Conservation (phyloP, 2,888 invertebrate genomes). For the Drosophila barbarae region DNA sequence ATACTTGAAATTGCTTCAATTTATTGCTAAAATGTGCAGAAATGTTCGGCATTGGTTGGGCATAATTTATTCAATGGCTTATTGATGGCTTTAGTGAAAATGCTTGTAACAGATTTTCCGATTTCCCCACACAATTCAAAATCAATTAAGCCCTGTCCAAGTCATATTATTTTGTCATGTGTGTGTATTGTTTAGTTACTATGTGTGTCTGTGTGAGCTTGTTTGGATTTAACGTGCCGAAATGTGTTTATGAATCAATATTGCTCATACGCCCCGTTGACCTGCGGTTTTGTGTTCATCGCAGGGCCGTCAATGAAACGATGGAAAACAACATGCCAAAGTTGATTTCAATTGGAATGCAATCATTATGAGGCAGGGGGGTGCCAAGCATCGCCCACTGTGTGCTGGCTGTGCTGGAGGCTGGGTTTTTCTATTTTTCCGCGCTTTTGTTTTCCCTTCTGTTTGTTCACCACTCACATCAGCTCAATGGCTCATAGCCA, state of each 20-base stretch:
- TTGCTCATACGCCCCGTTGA: slow-evolving; percentile 36
- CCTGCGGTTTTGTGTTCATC: slow-evolving; percentile 22
- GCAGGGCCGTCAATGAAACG: slow-evolving; percentile 12
- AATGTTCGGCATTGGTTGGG: slow-evolving; percentile 11
- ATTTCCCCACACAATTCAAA: slow-evolving; percentile 49
- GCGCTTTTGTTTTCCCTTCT: slow-evolving; percentile 16
- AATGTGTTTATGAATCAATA: slow-evolving; percentile 45
- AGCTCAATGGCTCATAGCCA: slow-evolving; percentile 16
- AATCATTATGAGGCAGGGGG: slow-evolving; percentile 27
- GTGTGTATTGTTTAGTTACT: neutral
- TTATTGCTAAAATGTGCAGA: slow-evolving; percentile 36
- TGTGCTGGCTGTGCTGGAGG: neutral
- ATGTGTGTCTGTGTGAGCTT: neutral
- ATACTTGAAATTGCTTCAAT: slow-evolving; percentile 24
- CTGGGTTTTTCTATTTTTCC: slow-evolving; percentile 28
- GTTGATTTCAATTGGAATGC: slow-evolving; percentile 43
- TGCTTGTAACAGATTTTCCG: slow-evolving; percentile 31
- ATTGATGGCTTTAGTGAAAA: slow-evolving; percentile 48
- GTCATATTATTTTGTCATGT: slow-evolving; percentile 20
- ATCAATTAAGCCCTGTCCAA: slow-evolving; percentile 55
- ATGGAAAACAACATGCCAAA: slow-evolving; percentile 38
- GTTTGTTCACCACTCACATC: slow-evolving; percentile 34
- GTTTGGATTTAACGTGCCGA: slow-evolving; percentile 13
- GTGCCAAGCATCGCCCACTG: slow-evolving; percentile 2
- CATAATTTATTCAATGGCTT: slow-evolving; percentile 52